These are phyloP conservation scores for Salpingus planirostris DNA, from an alignment of 2,888 invertebrate genomes.

Conservation along the genomic window DNA sequence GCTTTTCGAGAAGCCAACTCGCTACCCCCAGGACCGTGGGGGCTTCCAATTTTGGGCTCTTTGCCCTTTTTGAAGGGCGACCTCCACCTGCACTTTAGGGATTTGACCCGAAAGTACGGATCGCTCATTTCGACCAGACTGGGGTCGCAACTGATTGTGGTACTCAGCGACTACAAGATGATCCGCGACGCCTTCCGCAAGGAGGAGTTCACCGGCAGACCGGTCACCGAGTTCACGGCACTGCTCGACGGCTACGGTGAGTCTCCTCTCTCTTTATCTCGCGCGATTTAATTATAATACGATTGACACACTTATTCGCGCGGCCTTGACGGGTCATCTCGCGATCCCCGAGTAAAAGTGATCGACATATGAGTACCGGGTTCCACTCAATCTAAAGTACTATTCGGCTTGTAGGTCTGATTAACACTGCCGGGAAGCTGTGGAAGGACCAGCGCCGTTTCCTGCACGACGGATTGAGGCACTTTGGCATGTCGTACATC, in stretches of 20 bases:
- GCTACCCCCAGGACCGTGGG: constrained; percentile 84
- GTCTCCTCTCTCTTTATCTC: too few species aligned
- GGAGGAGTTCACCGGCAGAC: constrained; percentile 82
- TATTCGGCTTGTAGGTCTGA: constrained; percentile 58
- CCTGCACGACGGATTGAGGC: constrained; percentile 73
- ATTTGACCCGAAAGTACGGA: constrained; percentile 70
- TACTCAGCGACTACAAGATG: constrained; percentile 76
- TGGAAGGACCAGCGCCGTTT: constrained; percentile 89
- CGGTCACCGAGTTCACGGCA: constrained; percentile 76
- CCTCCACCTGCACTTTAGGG: constrained; percentile 69
- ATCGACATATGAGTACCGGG: constrained; percentile 15
- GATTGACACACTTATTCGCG: constrained; percentile 35
- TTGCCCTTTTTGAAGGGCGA: constrained; percentile 69
- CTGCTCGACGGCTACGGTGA: constrained; percentile 85
- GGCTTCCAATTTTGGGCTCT: constrained; percentile 75
- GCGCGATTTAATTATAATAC: constrained; percentile 10
- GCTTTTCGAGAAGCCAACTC: constrained; percentile 36
- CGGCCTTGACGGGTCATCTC: constrained; percentile 37
- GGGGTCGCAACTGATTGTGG: constrained; percentile 75
- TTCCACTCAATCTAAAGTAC: constrained; percentile 2
- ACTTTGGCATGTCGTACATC: constrained; percentile 82
- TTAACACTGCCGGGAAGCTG: constrained; percentile 79
- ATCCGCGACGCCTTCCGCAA: constrained; percentile 79
- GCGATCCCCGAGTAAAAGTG: constrained; percentile 35
- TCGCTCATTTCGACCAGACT: constrained; percentile 71